Evolutionary conservation across 2,797 vertebrate genomes (phyloP), one percentile per base, ranked within the genome.

Genomic region (Thaleichthys pacificus): DNA sequence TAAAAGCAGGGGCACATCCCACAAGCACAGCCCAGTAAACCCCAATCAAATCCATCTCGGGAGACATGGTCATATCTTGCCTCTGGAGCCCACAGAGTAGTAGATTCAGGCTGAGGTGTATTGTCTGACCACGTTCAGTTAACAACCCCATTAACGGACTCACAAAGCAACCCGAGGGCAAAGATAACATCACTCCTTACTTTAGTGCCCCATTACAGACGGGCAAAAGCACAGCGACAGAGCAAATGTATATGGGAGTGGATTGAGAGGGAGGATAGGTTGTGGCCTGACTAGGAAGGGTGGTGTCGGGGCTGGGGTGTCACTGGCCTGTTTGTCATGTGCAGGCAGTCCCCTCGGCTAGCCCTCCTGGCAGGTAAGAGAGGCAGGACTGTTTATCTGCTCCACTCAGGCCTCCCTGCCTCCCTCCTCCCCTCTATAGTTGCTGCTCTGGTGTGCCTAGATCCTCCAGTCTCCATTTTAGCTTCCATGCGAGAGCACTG

Each of bases 111-210:
- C 28, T 63, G 72, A 19, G 38, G 57, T 57, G 21, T 71, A 85
- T 87, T 89, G 88, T 89, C 77, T 28, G 49, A 79, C 82, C 82
- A 83, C 82, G 85, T 89, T 85, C 84, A 76, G 83, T 90, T 89
- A 89, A 89, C 85, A 88, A 89, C 88, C 84, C 88, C 82, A 90
- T 89, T 89, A 90, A 87, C 87, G 69, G 87, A 80, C 85, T 90
- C 87, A 83, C 87, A 89, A 86, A 89, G 85, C 80, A 86, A 89
- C 83, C 83, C 82, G 49, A 70, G 79, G 82, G 85, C 87, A 82
- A 87, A 71, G 77, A 90, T 87, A 85, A 84, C 86, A 86, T 88
- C 87, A 90, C 86, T 89, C 85, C 84, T 51, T 12, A 79, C 79
- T 88, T 84, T 85, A 87, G 80, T 86, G 85, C 78, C 85, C 85